phyloP scores from a whole-genome alignment of 2,888 invertebrate genomes.

The Drosophila tripunctata region DNA sequence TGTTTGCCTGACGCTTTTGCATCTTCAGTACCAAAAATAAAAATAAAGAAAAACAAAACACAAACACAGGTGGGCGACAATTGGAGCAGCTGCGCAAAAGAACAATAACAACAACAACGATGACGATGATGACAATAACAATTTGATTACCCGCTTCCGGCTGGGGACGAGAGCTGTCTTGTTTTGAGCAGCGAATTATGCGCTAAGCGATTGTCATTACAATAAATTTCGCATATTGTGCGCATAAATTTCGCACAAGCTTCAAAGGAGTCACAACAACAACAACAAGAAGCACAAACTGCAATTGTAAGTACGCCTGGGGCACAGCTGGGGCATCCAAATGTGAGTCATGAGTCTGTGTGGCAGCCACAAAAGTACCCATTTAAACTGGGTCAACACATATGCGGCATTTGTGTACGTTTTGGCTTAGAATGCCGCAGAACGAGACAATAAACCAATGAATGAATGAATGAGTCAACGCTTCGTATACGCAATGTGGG shows the following conservation, averaged over 20 bases:
- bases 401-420: slow-evolving; percentile 33
- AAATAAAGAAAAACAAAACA: too few species aligned
- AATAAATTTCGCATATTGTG: slow-evolving; percentile 78
- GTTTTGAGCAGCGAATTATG: slow-evolving; percentile 61
- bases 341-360: slow-evolving; percentile 61
- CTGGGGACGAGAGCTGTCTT: slow-evolving; percentile 17
- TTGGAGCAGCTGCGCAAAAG: slow-evolving; percentile 69
- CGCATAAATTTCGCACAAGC: slow-evolving; percentile 75
- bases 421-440: slow-evolving; percentile 47
- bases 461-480: slow-evolving; percentile 62
- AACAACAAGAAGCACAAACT: slow-evolving; percentile 7
- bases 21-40: slow-evolving; percentile 28
- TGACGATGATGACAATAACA: slow-evolving; percentile 51
- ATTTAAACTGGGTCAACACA: slow-evolving; percentile 63
- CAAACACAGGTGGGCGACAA: slow-evolving; percentile 68
- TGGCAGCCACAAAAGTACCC: slow-evolving; percentile 9
- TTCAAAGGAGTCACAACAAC: slow-evolving; percentile 68
- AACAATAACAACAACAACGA: slow-evolving; percentile 22
- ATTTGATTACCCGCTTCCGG: slow-evolving; percentile 76
- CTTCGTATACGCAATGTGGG: slow-evolving; percentile 71
- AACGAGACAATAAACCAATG: slow-evolving; percentile 11
- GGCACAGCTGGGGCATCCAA: slow-evolving; percentile 70
- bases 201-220: slow-evolving; percentile 77
- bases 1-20: slow-evolving; percentile 23
- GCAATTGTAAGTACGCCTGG: slow-evolving; percentile 12